Evolutionary conservation across 64 coral and sea anemone genomes (phyloP).

Genomic region (Acropora yongei): DNA sequence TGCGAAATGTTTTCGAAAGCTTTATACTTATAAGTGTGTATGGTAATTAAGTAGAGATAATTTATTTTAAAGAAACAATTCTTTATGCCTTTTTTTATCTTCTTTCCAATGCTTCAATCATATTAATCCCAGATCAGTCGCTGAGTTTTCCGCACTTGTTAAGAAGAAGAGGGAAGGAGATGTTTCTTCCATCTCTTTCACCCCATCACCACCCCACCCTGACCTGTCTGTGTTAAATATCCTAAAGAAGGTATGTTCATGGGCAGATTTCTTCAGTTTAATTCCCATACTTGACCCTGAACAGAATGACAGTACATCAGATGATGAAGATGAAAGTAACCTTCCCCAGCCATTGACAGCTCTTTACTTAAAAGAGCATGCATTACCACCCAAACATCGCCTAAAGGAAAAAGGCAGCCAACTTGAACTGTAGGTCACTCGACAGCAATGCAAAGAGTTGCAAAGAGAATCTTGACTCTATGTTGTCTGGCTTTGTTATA

Average conservation of each 20-base stretch:
- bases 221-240: conserved; percentile 18
- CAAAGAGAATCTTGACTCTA: not conserved
- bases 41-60: too few relatives aligned
- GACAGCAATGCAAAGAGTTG: conserved; percentile 28
- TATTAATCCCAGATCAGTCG: conserved; percentile 42
- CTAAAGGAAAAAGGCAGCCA: conserved; percentile 40
- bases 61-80: not conserved
- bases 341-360: conserved; percentile 27
- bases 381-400: conserved; percentile 18
- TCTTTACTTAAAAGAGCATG: conserved; percentile 22
- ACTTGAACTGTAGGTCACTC: not conserved
- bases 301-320: conserved; percentile 28
- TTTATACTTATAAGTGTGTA: not conserved
- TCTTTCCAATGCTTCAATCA: not conserved
- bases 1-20: not conserved
- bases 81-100: not conserved
- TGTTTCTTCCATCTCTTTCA: conserved; percentile 37
- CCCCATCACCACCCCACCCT: conserved; percentile 8
- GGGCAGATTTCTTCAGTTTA: conserved; percentile 28
- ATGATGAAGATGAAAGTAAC: conserved; percentile 20
- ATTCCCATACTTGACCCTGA: conserved; percentile 41
- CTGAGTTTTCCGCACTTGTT: conserved; percentile 26
- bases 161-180: conserved; percentile 30
- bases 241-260: conserved; percentile 16
- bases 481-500: too few relatives aligned